phyloP scores from a whole-genome alignment of 64 coral and sea anemone species.

The Porites lutea region DNA sequence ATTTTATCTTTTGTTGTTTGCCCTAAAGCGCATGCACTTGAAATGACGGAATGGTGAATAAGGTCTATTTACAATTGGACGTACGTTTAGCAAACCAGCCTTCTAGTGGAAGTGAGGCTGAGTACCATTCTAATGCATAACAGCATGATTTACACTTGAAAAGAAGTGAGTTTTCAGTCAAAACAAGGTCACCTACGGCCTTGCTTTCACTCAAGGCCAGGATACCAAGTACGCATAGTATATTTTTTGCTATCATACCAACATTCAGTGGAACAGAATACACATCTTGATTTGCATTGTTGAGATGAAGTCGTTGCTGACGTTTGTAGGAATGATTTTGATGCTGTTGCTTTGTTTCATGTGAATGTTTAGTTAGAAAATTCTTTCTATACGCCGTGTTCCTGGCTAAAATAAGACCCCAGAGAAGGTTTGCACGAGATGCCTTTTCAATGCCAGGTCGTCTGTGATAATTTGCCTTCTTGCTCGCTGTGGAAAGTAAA shows the following conservation, averaged over 20 bases:
- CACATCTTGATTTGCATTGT: background rate
- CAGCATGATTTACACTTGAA: no score
- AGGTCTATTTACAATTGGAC: no score
- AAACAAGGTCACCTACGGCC: no score
- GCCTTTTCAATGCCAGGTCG: background rate
- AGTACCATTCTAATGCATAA: no score
- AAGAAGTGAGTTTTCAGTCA: no score
- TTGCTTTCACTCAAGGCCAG: no score
- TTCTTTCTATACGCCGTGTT: background rate
- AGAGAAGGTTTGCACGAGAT: conserved; percentile 16
- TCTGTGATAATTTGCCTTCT: background rate
- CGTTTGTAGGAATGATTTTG: background rate
- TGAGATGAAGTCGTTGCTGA: background rate
- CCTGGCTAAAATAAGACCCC: conserved; percentile 21
- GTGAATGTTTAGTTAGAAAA: background rate
- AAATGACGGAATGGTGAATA: no score
- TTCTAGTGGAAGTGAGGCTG: no score
- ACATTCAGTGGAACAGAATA: conserved; percentile 4
- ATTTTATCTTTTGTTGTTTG: no score
- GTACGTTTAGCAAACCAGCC: no score
- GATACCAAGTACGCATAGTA: no score
- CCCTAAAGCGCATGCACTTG: no score
- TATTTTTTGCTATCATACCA: background rate
- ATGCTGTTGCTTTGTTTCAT: background rate
- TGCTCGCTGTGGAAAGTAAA: background rate